Evolutionary conservation across 2,888 invertebrate genomes (phyloP), one percentile per base, ranked within the genome.

Genomic region (Cantharis rufa): DNA sequence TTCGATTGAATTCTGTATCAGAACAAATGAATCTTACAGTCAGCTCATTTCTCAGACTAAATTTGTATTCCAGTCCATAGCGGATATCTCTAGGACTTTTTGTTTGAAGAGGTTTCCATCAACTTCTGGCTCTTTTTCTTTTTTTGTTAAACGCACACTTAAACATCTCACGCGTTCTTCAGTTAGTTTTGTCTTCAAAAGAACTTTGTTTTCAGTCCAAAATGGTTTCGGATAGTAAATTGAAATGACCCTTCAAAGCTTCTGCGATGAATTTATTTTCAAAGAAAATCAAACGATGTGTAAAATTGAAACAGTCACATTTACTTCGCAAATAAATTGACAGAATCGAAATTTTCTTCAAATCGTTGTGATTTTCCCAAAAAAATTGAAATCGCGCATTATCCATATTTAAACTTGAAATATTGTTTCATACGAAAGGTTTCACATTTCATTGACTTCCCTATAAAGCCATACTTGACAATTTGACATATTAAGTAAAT

Each of bases 161-260:
- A 85, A 85, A 83, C 84, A 84, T 82, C 85, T 84, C 85, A 85
- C 84, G 85, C 84, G 84, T 83, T 82, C 84, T 81, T 82, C 82
- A 83, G 83, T 84, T 83, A 84, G 83, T 84, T 84, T 80, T 79
- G 80, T 81, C 82, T 83, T 83, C 82, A 81, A 82, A 80, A 81
- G 82, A 76, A 82, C 80, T 82, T 83, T 82, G 82, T 83, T 82
- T 81, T 80, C 76, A 70, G 75, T 75, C 72, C 76, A 76, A 75
- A 79, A 74, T 63, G 70, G 75, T 71, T 72, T 69, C 70, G 70
- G 76, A 78, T 74, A 75, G 73, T 76, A 80, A 79, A 81, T 81
- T 77, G 79, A 80, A 79, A 77, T 78, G 78, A 74, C 77, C 78
- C 71, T 71, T 64, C 66, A 61, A 70, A 69, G 74, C 72, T 74